A percentile compares a stretch with the other conserved stretches of the same genome.
phyloP scores from a whole-genome alignment of 2,888 invertebrate genomes.

The Macrophya annulata region DNA sequence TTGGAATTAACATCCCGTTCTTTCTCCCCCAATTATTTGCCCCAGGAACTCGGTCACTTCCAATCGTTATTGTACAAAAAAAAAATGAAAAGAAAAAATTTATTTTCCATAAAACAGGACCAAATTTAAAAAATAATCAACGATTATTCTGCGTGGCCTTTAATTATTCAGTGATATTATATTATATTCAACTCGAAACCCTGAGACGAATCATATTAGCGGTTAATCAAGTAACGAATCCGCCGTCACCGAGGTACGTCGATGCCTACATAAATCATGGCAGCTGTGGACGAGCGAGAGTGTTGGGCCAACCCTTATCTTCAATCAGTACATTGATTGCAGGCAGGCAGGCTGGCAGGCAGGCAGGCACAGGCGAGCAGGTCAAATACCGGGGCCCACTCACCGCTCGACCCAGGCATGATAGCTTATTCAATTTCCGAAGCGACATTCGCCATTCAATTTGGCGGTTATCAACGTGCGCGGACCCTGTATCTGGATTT shows the following conservation, averaged over 20 bases:
- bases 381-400: slow-evolving; percentile 74
- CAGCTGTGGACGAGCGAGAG: slow-evolving; percentile 59
- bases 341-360: slow-evolving; percentile 60
- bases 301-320: slow-evolving; percentile 75
- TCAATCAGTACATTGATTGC: slow-evolving; percentile 77
- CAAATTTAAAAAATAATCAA: not conserved
- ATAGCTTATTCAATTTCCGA: slow-evolving; percentile 78
- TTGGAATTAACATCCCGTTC: slow-evolving; percentile 36
- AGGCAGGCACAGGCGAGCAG: slow-evolving; percentile 69
- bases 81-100: not conserved
- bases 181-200: not conserved
- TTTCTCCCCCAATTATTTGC: slow-evolving; percentile 27
- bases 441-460: slow-evolving; percentile 77
- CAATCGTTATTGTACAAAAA: not conserved
- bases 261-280: slow-evolving; percentile 74
- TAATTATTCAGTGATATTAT: not conserved
- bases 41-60: slow-evolving; percentile 12
- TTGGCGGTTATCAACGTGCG: slow-evolving; percentile 73
- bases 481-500: slow-evolving; percentile 71
- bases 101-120: not conserved
- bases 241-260: slow-evolving; percentile 71
- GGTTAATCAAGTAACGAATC: slow-evolving; percentile 76
- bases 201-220: slow-evolving; percentile 59
- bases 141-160: not conserved
- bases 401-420: slow-evolving; percentile 70